These are phyloP conservation scores for Drosophila pectinifera DNA, from an alignment of 1,140 invertebrate species.

Conservation along the genomic window DNA sequence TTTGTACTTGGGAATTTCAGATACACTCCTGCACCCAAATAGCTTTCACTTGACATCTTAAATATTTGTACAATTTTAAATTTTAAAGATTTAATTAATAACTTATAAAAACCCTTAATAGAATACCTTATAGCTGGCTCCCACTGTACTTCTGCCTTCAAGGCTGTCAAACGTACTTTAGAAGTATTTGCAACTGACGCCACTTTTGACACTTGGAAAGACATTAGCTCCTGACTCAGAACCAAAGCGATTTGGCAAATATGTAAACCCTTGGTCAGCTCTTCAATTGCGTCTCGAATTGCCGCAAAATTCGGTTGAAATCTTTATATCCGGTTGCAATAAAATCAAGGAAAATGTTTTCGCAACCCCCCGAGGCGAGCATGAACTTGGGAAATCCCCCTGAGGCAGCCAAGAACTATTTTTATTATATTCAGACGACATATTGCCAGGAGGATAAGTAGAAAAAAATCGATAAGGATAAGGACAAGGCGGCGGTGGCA, in stretches of 20 bases:
- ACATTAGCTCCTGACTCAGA: constrained; percentile 25
- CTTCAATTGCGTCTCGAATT: constrained; percentile 4
- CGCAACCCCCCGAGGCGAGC: constrained; percentile 59
- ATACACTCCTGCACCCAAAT: no score
- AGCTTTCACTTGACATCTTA: background rate
- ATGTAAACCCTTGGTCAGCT: constrained; percentile 14
- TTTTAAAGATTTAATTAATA: no score
- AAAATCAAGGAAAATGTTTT: constrained; percentile 58
- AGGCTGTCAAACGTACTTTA: constrained; percentile 7
- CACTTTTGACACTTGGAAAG: background rate
- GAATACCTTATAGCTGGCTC: background rate
- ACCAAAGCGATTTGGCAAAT: constrained; percentile 11
- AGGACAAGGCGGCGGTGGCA: background rate
- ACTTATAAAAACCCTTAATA: no score
- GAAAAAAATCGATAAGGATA: constrained; percentile 42
- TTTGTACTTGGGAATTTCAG: background rate
- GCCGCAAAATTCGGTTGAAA: constrained; percentile 31
- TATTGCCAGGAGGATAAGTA: constrained; percentile 29
- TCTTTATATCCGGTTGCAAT: constrained; percentile 57
- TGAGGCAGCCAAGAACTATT: constrained; percentile 35
- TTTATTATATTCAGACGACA: constrained; percentile 19
- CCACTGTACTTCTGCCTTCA: constrained; percentile 2
- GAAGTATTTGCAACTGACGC: constrained; percentile 15
- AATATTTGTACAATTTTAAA: background rate
- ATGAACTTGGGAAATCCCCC: constrained; percentile 16